Evolutionary conservation across 2,113 vertebrate genomes (phyloP).

Genomic region (Oceanodroma tethys): DNA sequence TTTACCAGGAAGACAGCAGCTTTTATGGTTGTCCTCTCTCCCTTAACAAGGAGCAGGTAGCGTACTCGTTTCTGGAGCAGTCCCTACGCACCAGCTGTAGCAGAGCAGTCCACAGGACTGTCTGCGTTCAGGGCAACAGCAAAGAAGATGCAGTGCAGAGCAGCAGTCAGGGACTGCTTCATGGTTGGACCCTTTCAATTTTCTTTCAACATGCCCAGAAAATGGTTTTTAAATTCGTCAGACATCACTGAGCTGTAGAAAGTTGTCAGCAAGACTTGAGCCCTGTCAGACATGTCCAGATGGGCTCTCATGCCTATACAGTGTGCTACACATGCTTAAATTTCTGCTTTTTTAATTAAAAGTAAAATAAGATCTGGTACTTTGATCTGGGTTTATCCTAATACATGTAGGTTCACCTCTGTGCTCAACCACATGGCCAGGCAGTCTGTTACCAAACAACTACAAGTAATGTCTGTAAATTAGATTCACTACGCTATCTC

Average conservation of each 20-base stretch:
- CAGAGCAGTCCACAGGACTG: neutral
- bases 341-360: slow-evolving; percentile 17
- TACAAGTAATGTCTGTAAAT: slow-evolving; percentile 15
- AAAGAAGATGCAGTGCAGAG: neutral
- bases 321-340: neutral
- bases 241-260: neutral
- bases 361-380: neutral
- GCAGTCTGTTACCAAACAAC: neutral
- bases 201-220: slow-evolving; percentile 3
- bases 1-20: neutral
- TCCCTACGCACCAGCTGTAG: neutral
- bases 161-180: neutral
- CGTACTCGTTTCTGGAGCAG: rapidly evolving
- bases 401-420: neutral
- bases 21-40: neutral
- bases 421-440: neutral
- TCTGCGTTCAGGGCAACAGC: neutral
- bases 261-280: neutral
- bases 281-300: neutral
- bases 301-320: neutral
- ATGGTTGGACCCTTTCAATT: neutral
- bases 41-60: neutral
- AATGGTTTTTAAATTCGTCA: neutral
- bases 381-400: neutral
- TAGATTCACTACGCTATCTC: neutral